phyloP scores from a whole-genome alignment of 2,113 vertebrate species.

The Oceanodroma tethys region DNA sequence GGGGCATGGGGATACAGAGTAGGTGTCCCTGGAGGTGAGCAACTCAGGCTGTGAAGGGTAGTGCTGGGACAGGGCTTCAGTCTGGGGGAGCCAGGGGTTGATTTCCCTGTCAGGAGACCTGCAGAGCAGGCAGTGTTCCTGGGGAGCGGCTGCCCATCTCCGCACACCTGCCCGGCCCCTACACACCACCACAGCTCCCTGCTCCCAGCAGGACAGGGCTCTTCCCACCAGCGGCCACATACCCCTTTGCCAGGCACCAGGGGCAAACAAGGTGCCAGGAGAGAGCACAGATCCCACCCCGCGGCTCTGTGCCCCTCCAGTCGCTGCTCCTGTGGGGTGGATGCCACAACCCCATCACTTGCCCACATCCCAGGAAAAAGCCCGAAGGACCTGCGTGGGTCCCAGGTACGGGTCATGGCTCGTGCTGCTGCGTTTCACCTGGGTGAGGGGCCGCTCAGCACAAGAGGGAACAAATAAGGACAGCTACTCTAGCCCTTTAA shows the following conservation, averaged over 20 bases:
- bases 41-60: neutral
- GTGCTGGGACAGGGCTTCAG: neutral
- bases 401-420: neutral
- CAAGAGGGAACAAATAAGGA: neutral
- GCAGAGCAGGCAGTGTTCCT: neutral
- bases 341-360: neutral
- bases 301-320: neutral
- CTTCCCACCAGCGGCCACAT: neutral
- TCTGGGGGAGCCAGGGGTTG: fast-evolving
- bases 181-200: neutral
- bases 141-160: neutral
- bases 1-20: fast-evolving
- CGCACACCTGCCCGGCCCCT: neutral
- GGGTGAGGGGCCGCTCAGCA: neutral
- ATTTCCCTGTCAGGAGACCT: neutral
- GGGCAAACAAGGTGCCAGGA: neutral
- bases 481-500: neutral
- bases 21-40: neutral
- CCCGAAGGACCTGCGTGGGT: neutral
- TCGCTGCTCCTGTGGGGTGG: neutral
- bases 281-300: neutral
- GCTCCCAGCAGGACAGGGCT: neutral
- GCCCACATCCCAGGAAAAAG: fast-evolving
- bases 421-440: fast-evolving
- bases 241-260: neutral